Conservation (phyloP, 2,113 vertebrate genomes). For the Camelus dromedarius region DNA sequence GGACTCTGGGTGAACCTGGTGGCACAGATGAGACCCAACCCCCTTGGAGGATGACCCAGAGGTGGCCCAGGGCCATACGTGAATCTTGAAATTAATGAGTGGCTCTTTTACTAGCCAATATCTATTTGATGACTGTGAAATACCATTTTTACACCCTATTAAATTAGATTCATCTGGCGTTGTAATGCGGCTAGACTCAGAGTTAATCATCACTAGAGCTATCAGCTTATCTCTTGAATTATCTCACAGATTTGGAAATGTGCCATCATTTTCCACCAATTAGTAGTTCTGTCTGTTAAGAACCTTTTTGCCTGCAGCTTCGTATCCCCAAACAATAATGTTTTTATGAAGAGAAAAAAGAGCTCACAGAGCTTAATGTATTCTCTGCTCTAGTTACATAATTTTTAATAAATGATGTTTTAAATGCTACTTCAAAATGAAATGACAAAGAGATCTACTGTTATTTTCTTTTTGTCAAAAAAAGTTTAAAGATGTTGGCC, state of each 20-base stretch:
- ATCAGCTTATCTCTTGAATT: neutral
- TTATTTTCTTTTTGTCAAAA: conserved; percentile 32
- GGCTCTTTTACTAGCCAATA: neutral
- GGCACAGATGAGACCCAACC: neutral
- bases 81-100: neutral
- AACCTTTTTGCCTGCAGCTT: conserved; percentile 33
- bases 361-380: neutral
- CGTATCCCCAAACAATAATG: neutral
- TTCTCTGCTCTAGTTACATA: neutral
- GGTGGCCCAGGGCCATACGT: neutral
- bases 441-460: neutral
- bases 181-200: neutral
- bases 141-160: conserved; percentile 59
- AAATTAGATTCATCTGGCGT: neutral
- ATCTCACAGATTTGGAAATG: conserved; percentile 11
- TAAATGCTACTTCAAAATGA: conserved; percentile 1
- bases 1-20: neutral
- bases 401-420: conserved; percentile 39
- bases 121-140: conserved; percentile 39
- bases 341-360: neutral
- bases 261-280: neutral
- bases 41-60: neutral
- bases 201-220: neutral
- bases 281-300: neutral
- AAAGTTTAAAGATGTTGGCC: neutral